Conservation (phyloP, 2,113 vertebrate genomes). For the Aythya baeri region DNA sequence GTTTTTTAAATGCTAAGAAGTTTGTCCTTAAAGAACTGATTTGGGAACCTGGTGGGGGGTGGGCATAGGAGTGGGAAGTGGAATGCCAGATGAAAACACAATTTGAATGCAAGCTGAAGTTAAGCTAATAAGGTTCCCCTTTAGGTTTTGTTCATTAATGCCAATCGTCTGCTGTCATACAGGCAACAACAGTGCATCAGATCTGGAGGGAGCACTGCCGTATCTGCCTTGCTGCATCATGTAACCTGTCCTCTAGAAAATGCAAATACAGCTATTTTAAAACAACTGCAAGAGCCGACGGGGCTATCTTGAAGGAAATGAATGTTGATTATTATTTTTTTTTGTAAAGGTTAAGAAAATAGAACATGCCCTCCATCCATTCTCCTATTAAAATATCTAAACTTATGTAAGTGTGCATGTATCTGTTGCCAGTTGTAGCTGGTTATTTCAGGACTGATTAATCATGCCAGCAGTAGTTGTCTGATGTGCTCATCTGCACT, state of each 20-base stretch:
- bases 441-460: conserved; percentile 37
- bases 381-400: neutral
- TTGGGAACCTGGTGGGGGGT: neutral
- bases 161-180: fast-evolving
- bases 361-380: neutral
- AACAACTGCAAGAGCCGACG: neutral
- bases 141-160: neutral
- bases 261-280: fast-evolving
- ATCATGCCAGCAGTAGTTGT: neutral
- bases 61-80: neutral
- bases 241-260: neutral
- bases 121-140: neutral
- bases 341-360: neutral
- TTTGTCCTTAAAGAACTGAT: neutral
- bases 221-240: neutral
- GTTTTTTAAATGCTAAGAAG: neutral
- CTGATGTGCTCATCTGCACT: neutral
- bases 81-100: neutral
- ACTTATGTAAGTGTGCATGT: neutral
- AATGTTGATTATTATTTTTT: too few relatives aligned
- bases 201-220: neutral
- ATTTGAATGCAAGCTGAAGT: neutral
- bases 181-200: neutral
- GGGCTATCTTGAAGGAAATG: neutral
- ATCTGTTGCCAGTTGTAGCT: neutral